Conservation (phyloP, 2,797 vertebrate species). For the Cyclopterus lumpus region DNA sequence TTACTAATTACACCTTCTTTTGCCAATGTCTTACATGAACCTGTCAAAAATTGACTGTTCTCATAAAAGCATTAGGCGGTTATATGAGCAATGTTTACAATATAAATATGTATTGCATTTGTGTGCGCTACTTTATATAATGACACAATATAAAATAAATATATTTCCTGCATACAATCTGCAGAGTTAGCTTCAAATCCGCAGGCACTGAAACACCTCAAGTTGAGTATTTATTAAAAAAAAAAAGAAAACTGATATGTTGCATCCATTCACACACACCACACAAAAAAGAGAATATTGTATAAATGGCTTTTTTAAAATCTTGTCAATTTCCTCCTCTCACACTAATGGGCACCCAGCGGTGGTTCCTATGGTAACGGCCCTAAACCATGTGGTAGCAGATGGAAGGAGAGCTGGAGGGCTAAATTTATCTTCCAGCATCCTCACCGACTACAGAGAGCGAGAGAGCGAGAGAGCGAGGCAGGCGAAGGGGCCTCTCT, state of each 20-base stretch:
- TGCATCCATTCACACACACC: conserved; percentile 33
- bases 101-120: background rate
- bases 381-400: conserved; percentile 88
- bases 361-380: conserved; percentile 88
- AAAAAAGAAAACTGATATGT: conserved; percentile 18
- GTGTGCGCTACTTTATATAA: background rate
- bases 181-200: conserved; percentile 24
- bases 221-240: conserved; percentile 1
- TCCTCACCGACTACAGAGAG: conserved; percentile 79
- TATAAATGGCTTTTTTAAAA: conserved; percentile 77
- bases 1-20: background rate
- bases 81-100: background rate
- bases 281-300: conserved; percentile 59
- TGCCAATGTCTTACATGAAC: background rate
- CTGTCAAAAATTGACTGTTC: background rate
- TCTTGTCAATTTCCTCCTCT: conserved; percentile 80
- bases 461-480: conserved; percentile 61
- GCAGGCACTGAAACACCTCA: background rate
- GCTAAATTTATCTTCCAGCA: conserved; percentile 89
- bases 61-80: background rate
- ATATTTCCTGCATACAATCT: conserved; percentile 14
- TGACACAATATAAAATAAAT: background rate
- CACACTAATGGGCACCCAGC: conserved; percentile 83
- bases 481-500: conserved; percentile 71
- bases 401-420: conserved; percentile 88